These are phyloP conservation scores for Tauraco hartlaubi DNA, from an alignment of 2,797 vertebrate species.

Conservation along the genomic window DNA sequence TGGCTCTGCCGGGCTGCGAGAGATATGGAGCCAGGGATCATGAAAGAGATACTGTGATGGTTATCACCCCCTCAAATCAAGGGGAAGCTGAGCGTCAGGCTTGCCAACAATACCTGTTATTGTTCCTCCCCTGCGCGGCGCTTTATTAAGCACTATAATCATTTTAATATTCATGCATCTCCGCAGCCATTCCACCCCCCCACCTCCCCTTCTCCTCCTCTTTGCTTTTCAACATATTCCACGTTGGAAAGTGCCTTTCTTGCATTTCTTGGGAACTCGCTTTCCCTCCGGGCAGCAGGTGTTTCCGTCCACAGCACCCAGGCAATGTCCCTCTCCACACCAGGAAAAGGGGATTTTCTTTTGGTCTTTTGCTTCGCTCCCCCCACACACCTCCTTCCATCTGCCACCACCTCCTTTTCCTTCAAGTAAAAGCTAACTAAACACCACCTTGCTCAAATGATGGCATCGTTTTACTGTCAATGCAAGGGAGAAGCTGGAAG, in stretches of 20 bases:
- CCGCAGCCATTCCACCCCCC: neutral
- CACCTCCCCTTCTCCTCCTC: neutral
- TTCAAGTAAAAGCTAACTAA: neutral
- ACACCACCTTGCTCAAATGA: neutral
- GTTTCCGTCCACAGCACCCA: slow-evolving; percentile 36
- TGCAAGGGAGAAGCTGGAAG: neutral
- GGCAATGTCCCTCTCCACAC: slow-evolving; percentile 21
- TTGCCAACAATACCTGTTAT: slow-evolving; percentile 61
- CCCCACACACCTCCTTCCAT: neutral
- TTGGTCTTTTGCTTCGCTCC: neutral
- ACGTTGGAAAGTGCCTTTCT: slow-evolving; percentile 61
- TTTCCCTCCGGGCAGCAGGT: slow-evolving; percentile 70
- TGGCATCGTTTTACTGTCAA: neutral
- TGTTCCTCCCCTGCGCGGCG: slow-evolving; percentile 37
- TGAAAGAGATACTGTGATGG: slow-evolving; percentile 75
- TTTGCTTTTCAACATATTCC: slow-evolving; percentile 49
- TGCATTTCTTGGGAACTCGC: slow-evolving; percentile 51
- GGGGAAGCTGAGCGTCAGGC: slow-evolving; percentile 26
- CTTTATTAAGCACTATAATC: slow-evolving; percentile 48
- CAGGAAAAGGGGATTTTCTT: slow-evolving; percentile 63
- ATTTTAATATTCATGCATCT: slow-evolving; percentile 61
- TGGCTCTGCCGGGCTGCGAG: slow-evolving; percentile 45
- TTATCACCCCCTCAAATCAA: slow-evolving; percentile 71
- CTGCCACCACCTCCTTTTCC: neutral
- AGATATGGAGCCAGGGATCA: slow-evolving; percentile 75